Percentiles rank a stretch among this genome's conserved stretches.
These are phyloP conservation scores for Enteromius anoplus DNA, from an alignment of 2,797 vertebrate genomes.

Conservation along the genomic window DNA sequence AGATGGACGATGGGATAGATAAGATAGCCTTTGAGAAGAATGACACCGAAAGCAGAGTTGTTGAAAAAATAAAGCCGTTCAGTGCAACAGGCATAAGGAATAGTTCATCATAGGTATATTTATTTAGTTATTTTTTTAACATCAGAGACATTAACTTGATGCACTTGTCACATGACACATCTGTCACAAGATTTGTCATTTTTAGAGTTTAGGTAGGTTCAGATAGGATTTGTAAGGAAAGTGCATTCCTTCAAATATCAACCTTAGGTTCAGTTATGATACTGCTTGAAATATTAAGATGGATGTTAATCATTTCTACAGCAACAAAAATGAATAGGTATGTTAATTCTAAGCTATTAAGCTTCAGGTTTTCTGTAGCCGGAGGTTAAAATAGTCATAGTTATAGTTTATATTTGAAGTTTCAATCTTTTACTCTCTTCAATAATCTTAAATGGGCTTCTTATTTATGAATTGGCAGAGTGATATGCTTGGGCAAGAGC, in stretches of 20 bases:
- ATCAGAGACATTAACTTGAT: neutral
- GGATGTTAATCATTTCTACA: neutral
- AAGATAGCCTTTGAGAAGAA: constrained; percentile 60
- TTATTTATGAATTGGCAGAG: constrained; percentile 13
- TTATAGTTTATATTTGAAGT: neutral
- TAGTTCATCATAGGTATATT: neutral
- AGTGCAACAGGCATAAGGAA: neutral
- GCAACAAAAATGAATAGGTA: neutral
- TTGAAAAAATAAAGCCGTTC: neutral
- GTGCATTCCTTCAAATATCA: neutral
- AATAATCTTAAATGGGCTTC: constrained; percentile 6
- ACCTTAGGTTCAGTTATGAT: neutral
- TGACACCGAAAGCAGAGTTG: neutral
- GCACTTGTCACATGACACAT: neutral
- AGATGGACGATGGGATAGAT: constrained; percentile 66
- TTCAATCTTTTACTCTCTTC: neutral
- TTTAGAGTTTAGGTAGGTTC: constrained; percentile 10
- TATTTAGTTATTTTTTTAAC: neutral
- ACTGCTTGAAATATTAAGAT: constrained; percentile 16
- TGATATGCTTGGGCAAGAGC: constrained; percentile 26
- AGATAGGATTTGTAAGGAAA: constrained; percentile 5
- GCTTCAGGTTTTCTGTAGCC: constrained; percentile 3
- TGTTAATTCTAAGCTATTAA: neutral
- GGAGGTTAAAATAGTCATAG: neutral
- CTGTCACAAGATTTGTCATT: neutral